A percentile compares a stretch with the other conserved stretches of the same genome.
Conservation (phyloP, 1,140 invertebrate genomes). For the Bombyx mandarina region DNA sequence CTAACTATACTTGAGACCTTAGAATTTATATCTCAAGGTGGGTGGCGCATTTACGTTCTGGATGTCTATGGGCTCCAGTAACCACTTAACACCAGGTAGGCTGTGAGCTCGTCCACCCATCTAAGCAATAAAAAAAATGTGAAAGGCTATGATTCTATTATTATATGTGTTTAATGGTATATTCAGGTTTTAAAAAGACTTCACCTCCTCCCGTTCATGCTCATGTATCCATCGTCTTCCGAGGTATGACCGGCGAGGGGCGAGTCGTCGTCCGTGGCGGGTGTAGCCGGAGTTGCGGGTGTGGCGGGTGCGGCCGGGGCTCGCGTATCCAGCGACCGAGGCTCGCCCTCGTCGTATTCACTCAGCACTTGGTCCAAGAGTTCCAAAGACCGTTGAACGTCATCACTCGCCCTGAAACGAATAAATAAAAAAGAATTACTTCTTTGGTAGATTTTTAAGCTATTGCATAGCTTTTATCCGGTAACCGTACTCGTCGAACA, state of each 20-base stretch:
- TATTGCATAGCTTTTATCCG: too few species aligned
- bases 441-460: too few species aligned
- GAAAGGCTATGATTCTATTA: neutral
- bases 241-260: conserved; percentile 84
- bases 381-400: conserved; percentile 86
- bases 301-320: conserved; percentile 49
- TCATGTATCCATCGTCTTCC: conserved; percentile 91
- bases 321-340: conserved; percentile 59
- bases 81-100: too few species aligned
- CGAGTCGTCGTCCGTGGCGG: conserved; percentile 77
- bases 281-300: conserved; percentile 63
- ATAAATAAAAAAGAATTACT: neutral
- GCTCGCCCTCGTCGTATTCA: conserved; percentile 83
- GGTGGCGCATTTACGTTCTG: too few species aligned
- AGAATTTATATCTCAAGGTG: too few species aligned
- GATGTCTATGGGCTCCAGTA: too few species aligned
- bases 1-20: too few species aligned
- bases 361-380: conserved; percentile 88
- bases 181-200: neutral
- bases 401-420: conserved; percentile 81
- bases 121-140: too few species aligned
- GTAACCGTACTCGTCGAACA: too few species aligned
- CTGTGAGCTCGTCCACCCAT: too few species aligned
- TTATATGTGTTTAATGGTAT: neutral
- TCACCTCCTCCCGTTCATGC: conserved; percentile 85